Evolutionary conservation across 2,888 invertebrate species (phyloP).

Genomic region (Chirona hameri): DNA sequence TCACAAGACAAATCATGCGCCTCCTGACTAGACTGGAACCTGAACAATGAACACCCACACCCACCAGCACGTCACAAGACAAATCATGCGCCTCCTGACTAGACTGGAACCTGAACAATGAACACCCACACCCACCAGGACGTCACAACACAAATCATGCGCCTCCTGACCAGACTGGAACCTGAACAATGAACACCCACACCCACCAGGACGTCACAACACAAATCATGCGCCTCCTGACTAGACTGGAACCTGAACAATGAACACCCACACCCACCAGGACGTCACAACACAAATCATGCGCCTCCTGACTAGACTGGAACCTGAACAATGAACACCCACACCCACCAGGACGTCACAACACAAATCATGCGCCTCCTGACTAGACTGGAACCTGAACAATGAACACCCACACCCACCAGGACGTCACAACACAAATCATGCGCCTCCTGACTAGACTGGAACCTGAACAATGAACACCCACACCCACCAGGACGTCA

Average conservation of each 20-base stretch:
- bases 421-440: too few relatives aligned
- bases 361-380: conserved; percentile 60
- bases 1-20: conserved; percentile 54
- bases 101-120: conserved; percentile 47
- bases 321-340: conserved; percentile 44
- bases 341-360: background rate
- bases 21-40: conserved; percentile 55
- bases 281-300: conserved; percentile 47
- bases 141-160: conserved; percentile 51
- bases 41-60: conserved; percentile 37
- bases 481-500: background rate
- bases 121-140: background rate
- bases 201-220: background rate
- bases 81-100: conserved; percentile 60
- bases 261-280: background rate
- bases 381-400: conserved; percentile 51
- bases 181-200: conserved; percentile 40
- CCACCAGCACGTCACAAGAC: background rate
- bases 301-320: conserved; percentile 55
- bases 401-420: background rate
- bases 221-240: conserved; percentile 59
- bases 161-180: conserved; percentile 55
- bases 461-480: conserved; percentile 45
- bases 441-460: conserved; percentile 57
- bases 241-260: conserved; percentile 50